Base-by-base conservation (phyloP, 2,113 vertebrate genomes). In the Reinhardtius hippoglossoides region DNA sequence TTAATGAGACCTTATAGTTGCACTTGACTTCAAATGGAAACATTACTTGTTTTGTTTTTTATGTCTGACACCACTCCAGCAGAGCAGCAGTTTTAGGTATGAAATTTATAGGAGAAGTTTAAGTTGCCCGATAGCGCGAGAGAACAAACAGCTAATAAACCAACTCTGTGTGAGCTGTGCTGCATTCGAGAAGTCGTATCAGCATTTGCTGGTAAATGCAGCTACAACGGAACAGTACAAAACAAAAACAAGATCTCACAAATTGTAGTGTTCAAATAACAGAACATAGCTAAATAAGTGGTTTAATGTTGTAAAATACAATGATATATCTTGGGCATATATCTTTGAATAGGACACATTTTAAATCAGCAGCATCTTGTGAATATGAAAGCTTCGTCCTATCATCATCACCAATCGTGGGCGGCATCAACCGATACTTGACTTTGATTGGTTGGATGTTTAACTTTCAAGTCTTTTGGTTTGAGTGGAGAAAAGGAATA, bases 1-100 rank as follows among this genome's bases (percentile, higher is more conserved):
- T 72, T 81, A 71, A 81, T 83, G 74, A 70, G 12, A 55, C 40
- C 57, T 26, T 76, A 79, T 74, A 63, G 21, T 44, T 76, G 70
- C 23, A 67, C 61, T 76, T 35, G 8, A 70, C 64, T 62, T 76
- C 71, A 74, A 78, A 78, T 76, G 31, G 70, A 68, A 62, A 65
- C 20, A 50, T 14, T 60, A 63, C 46, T 54, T 14, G 44, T 74
- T 81, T 31, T 7, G 31, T 60, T 9, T 54, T 74, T 65, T 26
- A 42, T 31, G 10, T 35, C 48, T 46, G 23, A 54, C 2, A 62
- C 31, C 64, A 27, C 31, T 44, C 44, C 61, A 66, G 27, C 31
- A 26, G 24, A 60, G 50, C 44, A 74, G 74, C 56, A 46, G 46
- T 65, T 75, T 72, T 18, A 21, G 71, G 68, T 40, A 40, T 48